Evolutionary conservation across 2,888 invertebrate genomes (phyloP), one percentile per base, ranked within the genome.

Genomic region (Apodemia duryi): DNA sequence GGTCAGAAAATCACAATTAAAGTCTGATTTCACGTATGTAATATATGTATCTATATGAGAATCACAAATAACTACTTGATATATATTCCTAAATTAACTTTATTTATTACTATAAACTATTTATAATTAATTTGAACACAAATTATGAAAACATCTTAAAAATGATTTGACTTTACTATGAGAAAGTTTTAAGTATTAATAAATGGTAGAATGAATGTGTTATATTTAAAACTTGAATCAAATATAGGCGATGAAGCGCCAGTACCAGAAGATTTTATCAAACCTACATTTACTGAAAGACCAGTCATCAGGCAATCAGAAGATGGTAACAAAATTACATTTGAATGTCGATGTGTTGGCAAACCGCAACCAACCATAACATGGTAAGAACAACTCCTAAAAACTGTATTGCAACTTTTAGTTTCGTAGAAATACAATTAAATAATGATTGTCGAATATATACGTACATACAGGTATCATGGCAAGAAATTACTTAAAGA

Each of bases 211-310:
- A 72, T 74, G 69, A 68, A 60, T 66, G 65, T 62, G 52, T 61
- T 35, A 29, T 64, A 69, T 69, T 63, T 71, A 89, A 82, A 84
- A 78, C 38, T 77, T 72, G 80, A 74, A 77, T 79, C 80, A 83
- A 69, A 74, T 75, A 73, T 85, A 97, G 98, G 98, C 96, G 98
- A 98, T 93, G 98, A 98, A 93, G 97, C 97, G 86, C 97, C 97
- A 79, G 96, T 97, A 85, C 97, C 97, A 79, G 96, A 97, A 81
- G 97, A 97, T 91, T 97, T 96, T 88, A 96, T 97, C 92, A 98
- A 98, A 93, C 99, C 99, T 77, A 98, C 98, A 77, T 99, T 99
- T 93, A 98, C 98, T 83, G 98, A 98, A 94, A 95, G 98, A 92
- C 99, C 99, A 71, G 95, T 98, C 85, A 98, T 99, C 91, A 95